A percentile compares a stretch with the other conserved stretches of the same genome.
These are phyloP conservation scores for Lithophane socia DNA, from an alignment of 2,888 invertebrate genomes.

Conservation along the genomic window DNA sequence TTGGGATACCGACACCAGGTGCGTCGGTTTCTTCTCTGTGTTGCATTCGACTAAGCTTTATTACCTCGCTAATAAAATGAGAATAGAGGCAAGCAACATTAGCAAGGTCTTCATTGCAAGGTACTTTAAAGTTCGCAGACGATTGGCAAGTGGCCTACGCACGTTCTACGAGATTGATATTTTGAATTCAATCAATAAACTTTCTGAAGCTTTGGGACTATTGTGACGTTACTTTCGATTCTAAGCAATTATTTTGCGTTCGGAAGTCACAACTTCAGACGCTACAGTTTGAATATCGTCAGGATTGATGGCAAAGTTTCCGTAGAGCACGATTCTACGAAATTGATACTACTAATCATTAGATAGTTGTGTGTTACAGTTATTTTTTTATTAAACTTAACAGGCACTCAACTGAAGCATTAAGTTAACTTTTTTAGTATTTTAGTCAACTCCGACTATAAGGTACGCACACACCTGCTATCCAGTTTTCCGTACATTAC, in stretches of 20 bases:
- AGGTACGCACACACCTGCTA: not conserved
- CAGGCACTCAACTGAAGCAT: not conserved
- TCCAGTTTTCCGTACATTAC: conserved; percentile 22
- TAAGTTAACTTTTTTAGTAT: not conserved
- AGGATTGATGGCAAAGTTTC: not conserved
- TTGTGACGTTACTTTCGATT: not conserved
- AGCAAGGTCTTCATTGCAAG: conserved; percentile 56
- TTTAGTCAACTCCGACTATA: not conserved
- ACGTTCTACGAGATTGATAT: conserved; percentile 29
- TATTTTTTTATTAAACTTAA: not conserved
- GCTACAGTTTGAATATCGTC: not conserved
- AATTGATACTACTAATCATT: not conserved
- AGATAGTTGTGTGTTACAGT: not conserved
- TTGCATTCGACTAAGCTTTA: conserved; percentile 29
- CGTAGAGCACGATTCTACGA: too few relatives aligned
- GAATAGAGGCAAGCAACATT: conserved; percentile 53
- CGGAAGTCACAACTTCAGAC: not conserved
- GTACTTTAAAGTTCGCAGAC: conserved; percentile 58
- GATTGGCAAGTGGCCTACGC: conserved; percentile 57
- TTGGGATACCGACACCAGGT: conserved; percentile 32
- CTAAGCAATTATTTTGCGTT: not conserved
- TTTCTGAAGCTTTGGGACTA: not conserved
- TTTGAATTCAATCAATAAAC: conserved; percentile 16
- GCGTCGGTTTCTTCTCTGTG: conserved; percentile 31
- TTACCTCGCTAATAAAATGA: conserved; percentile 50